These are phyloP conservation scores for Gryllus bimaculatus DNA, from an alignment of 1,140 invertebrate species.

Conservation along the genomic window DNA sequence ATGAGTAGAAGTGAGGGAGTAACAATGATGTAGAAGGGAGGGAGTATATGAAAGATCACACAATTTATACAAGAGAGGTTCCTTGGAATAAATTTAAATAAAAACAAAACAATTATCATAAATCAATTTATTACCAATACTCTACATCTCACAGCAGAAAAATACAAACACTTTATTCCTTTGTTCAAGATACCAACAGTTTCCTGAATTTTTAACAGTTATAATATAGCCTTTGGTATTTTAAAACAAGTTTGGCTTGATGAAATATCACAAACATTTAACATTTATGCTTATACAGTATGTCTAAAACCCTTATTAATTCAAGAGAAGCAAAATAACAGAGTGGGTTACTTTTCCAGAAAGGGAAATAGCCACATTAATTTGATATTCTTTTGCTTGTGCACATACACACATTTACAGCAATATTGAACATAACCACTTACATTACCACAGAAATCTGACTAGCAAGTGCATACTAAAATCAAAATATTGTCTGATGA, in stretches of 20 bases:
- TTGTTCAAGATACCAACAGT: background rate
- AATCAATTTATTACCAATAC: conserved; percentile 2
- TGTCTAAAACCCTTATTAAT: background rate
- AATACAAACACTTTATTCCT: background rate
- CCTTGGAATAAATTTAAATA: too few relatives aligned
- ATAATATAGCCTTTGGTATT: conserved; percentile 5
- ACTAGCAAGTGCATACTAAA: background rate
- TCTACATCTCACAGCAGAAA: background rate
- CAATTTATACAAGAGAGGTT: too few relatives aligned
- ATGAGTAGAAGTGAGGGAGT: too few relatives aligned
- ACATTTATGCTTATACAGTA: background rate
- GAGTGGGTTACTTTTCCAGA: background rate
- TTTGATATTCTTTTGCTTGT: background rate
- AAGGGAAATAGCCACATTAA: background rate
- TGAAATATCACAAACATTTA: background rate
- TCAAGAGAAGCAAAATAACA: background rate
- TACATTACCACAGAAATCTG: background rate
- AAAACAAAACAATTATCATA: background rate
- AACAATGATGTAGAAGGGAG: too few relatives aligned
- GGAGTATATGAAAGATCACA: too few relatives aligned
- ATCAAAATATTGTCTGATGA: conserved; percentile 1
- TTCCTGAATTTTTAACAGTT: background rate
- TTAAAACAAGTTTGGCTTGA: conserved; percentile 1
- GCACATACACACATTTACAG: background rate
- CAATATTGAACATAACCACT: background rate